Base-by-base conservation (phyloP, 2,113 vertebrate species). In the Cygnus atratus region DNA sequence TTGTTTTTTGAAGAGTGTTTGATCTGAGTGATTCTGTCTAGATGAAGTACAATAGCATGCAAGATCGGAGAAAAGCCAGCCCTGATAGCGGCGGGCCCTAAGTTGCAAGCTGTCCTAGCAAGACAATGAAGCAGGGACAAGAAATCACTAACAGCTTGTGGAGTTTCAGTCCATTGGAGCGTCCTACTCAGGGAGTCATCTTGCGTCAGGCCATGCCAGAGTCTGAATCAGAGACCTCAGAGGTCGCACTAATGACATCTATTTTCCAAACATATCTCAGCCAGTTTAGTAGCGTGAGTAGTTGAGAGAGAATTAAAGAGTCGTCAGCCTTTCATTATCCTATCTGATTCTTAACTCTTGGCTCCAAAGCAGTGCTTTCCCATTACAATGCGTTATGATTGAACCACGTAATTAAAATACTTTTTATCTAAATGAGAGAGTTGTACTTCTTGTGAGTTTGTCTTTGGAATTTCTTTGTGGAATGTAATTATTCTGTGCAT, bases 341-440 rank as follows among this genome's bases (percentile, higher is more conserved):
- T 92, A 91, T 94, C 91, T 94, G 76, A 86, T 93, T 72, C 73
- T 78, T 93, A 87, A 71, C 48, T 95, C 68, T 75, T 96, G 88
- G 73, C 92, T 96, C 44, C 70, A 72, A 71, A 95, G 55, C 75
- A 62, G 18, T 59, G 62, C 48, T 96, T 90, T 96, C 88, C 84
- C 73, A 29, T 92, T 88, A 68, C 72, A 75, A 72, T 44, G 33
- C 61, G 57, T 93, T 95, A 90, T 1, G 39, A 66, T 82, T 96
- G 61, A 76, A 78, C 84, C 10, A 0, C 15, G 1, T 84, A 75
- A 96, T 97, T 97, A 90, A 84, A 96, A 75, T 92, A 78, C 83
- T 78, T 92, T 86, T 94, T 90, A 88, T 92, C 79, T 92, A 87
- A 91, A 94, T 92, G 31, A 91, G 92, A 87, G 93, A 92, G 95